phyloP scores from a whole-genome alignment of 2,888 invertebrate genomes.

The Drosophila stalkeri region DNA sequence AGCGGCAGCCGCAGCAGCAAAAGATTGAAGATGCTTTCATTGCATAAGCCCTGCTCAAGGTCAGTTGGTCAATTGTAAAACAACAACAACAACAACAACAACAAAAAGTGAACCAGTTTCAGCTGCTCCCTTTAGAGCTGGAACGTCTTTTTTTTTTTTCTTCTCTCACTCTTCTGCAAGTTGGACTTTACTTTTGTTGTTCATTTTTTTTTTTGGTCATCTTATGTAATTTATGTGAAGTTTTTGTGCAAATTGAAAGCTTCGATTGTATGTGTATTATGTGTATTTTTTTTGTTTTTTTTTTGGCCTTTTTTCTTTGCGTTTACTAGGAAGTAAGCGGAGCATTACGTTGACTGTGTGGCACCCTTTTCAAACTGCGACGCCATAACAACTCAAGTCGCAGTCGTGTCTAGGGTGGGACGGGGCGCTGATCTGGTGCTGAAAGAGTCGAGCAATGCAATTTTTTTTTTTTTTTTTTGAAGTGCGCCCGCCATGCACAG shows the following conservation, averaged over 20 bases:
- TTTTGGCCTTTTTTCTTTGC: slow-evolving; percentile 16
- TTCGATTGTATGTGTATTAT: slow-evolving; percentile 51
- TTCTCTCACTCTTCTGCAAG: slow-evolving; percentile 5
- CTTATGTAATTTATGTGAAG: slow-evolving; percentile 78
- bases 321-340: slow-evolving; percentile 75
- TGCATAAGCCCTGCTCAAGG: slow-evolving; percentile 63
- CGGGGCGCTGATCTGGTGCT: not conserved
- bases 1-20: slow-evolving; percentile 4
- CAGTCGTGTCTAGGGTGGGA: not conserved
- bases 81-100: not conserved
- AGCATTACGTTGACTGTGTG: slow-evolving; percentile 72
- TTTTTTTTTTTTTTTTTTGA: slow-evolving; percentile 22
- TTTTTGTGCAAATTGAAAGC: slow-evolving; percentile 80
- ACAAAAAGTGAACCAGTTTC: slow-evolving; percentile 44
- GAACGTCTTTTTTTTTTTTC: not conserved
- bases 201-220: slow-evolving; percentile 45
- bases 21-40: slow-evolving; percentile 41
- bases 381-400: slow-evolving; percentile 50
- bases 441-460: slow-evolving; percentile 39
- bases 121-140: slow-evolving; percentile 44
- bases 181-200: slow-evolving; percentile 35
- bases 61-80: slow-evolving; percentile 66
- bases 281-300: slow-evolving; percentile 13
- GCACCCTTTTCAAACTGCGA: slow-evolving; percentile 65
- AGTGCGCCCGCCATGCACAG: slow-evolving; percentile 47